Evolutionary conservation across 2,888 invertebrate species (phyloP), one percentile per base, ranked within the genome.

Genomic region (Dendrolimus houi): DNA sequence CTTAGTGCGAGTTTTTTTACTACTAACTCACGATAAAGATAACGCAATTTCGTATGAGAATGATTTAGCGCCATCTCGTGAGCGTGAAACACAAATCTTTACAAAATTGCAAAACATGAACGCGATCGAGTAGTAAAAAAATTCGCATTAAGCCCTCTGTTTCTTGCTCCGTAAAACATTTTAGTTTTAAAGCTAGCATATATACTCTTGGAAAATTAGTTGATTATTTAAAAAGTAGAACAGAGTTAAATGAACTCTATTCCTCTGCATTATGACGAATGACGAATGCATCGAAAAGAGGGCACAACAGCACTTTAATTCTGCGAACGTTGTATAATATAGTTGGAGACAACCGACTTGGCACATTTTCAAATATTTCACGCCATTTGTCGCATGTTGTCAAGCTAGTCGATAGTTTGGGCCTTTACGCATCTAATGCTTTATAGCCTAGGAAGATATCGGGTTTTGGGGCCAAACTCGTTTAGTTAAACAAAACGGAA

Each of bases 281-380:
- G 76, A 68, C 67, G 64, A 71, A 71, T 75, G 76, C 75, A 75
- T 67, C 62, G 62, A 65, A 65, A 77, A 75, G 61, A 65, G 62
- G 79, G 76, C 74, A 75, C 72, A 71, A 68, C 61, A 66, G 69
- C 71, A 71, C 70, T 72, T 70, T 64, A 71, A 71, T 71, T 72
- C 69, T 56, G 66, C 63, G 61, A 62, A 67, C 68, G 65, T 64
- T 61, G 69, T 71, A 61, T 70, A 65, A 63, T 47, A 47, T 8
- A 10, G 47, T 47, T 47, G 59, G 56, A 57, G 29, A 57, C 52
- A 42, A 68, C 58, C 63, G 61, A 74, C 63, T 85, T 87, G 88
- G 88, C 88, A 83, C 74, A 66, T 72, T 84, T 86, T 79, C 88
- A 87, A 86, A 71, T 78, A 86, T 87, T 85, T 75, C 68, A 73